Conservation (phyloP, 2,888 invertebrate genomes). For the Neocrepidodera transversa region DNA sequence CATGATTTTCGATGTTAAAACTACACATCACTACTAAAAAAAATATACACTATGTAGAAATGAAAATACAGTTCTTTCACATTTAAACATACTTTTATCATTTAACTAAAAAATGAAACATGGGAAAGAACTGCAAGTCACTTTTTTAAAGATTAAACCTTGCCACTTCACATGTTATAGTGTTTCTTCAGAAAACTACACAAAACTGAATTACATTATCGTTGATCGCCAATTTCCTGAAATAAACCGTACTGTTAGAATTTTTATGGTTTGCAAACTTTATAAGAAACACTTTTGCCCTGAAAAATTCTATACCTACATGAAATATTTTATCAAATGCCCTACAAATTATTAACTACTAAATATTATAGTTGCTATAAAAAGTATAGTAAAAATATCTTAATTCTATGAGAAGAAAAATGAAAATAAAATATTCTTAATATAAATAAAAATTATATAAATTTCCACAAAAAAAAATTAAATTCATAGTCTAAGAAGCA, state of each 20-base stretch:
- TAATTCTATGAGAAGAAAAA: conserved; percentile 11
- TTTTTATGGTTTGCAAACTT: not conserved
- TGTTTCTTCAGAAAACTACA: conserved; percentile 31
- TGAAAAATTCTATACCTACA: conserved; percentile 14
- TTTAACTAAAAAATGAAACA: conserved; percentile 32
- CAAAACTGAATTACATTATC: conserved; percentile 38
- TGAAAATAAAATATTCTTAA: conserved; percentile 5
- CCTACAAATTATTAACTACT: not conserved
- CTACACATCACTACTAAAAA: conserved; percentile 48
- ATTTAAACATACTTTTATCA: conserved; percentile 36
- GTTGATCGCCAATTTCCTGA: conserved; percentile 56
- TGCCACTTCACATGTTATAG: conserved; percentile 38
- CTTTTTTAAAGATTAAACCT: conserved; percentile 34
- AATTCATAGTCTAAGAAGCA: too few species aligned
- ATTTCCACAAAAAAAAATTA: too few species aligned
- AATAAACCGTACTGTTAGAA: conserved; percentile 46
- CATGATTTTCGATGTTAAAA: conserved; percentile 29
- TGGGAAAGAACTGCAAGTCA: conserved; percentile 56
- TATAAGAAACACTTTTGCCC: conserved; percentile 13
- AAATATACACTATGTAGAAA: conserved; percentile 41
- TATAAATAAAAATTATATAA: conserved; percentile 3
- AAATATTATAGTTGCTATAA: conserved; percentile 12
- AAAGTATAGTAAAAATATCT: conserved; percentile 32
- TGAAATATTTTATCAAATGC: not conserved
- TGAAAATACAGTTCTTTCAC: conserved; percentile 53